A percentile compares a stretch with the other conserved stretches of the same genome.
Evolutionary conservation across 2,113 vertebrate species (phyloP).

Genomic region (Penelope pileata): DNA sequence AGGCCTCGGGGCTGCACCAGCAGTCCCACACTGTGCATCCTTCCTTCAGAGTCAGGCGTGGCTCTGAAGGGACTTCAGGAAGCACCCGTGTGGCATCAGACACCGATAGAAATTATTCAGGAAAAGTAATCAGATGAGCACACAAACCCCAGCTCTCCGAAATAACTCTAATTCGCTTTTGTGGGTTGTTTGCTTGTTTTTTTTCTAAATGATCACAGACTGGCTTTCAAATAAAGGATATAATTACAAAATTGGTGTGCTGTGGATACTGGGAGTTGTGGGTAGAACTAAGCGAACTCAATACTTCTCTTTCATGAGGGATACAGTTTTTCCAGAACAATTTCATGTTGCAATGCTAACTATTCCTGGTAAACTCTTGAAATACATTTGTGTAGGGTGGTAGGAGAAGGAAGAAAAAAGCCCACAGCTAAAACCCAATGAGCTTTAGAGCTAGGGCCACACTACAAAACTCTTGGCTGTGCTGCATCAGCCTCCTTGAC

Average conservation of each 20-base stretch:
- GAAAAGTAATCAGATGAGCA: not conserved
- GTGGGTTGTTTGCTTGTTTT: not conserved
- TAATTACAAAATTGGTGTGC: not conserved
- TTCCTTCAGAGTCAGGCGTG: not conserved
- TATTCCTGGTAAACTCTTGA: not conserved
- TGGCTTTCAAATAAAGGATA: not conserved
- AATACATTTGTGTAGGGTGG: not conserved
- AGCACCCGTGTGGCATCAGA: fast-evolving
- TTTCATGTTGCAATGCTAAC: not conserved
- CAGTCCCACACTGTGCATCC: fast-evolving
- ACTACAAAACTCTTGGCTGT: not conserved
- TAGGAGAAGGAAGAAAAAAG: not conserved
- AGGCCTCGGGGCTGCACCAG: too few relatives aligned
- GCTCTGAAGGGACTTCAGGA: not conserved
- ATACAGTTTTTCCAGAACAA: not conserved
- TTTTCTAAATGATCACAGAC: not conserved
- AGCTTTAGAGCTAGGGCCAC: not conserved
- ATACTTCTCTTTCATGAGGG: not conserved
- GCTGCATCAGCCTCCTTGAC: not conserved
- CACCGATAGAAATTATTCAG: not conserved
- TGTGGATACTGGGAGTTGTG: not conserved
- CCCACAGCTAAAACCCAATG: not conserved
- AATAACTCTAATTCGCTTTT: not conserved
- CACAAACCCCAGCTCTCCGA: not conserved
- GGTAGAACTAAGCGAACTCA: not conserved